Conservation (phyloP, 2,113 vertebrate genomes). For the Burhinus oedicnemus region DNA sequence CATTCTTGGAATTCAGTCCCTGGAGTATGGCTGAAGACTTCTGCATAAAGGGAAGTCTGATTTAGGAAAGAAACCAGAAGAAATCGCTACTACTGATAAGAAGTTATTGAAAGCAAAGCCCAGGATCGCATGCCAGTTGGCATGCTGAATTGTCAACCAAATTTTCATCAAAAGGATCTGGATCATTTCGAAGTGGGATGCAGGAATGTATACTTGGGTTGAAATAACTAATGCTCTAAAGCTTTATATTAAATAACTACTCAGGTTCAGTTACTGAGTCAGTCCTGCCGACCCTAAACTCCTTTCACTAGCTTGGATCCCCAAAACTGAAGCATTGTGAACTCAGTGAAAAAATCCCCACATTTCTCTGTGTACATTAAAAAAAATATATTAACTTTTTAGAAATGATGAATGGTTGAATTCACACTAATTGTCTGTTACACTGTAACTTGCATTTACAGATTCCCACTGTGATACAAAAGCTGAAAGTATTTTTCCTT, state of each 20-base stretch:
- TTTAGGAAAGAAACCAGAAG: neutral
- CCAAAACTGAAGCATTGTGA: neutral
- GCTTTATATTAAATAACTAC: neutral
- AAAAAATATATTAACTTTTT: neutral
- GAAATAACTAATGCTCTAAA: neutral
- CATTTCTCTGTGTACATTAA: neutral
- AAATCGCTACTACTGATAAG: neutral
- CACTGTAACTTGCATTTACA: slow-evolving; percentile 52
- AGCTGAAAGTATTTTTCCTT: slow-evolving; percentile 63
- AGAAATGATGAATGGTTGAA: slow-evolving; percentile 34
- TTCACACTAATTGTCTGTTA: slow-evolving; percentile 57
- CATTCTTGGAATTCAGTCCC: neutral
- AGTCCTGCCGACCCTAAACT: neutral
- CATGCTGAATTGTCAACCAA: neutral
- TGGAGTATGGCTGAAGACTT: neutral
- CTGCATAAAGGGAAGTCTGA: neutral
- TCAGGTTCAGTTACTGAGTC: neutral
- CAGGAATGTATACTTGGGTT: neutral
- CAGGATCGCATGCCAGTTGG: neutral
- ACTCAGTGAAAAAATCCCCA: neutral
- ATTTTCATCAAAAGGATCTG: neutral
- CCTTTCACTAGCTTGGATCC: neutral
- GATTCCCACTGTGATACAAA: slow-evolving; percentile 57
- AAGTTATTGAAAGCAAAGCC: neutral
- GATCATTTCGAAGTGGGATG: neutral